Percentiles rank a stretch among this genome's conserved stretches.
These are phyloP conservation scores for Pseudomugil gertrudae DNA, from an alignment of 2,797 vertebrate species.

Conservation along the genomic window DNA sequence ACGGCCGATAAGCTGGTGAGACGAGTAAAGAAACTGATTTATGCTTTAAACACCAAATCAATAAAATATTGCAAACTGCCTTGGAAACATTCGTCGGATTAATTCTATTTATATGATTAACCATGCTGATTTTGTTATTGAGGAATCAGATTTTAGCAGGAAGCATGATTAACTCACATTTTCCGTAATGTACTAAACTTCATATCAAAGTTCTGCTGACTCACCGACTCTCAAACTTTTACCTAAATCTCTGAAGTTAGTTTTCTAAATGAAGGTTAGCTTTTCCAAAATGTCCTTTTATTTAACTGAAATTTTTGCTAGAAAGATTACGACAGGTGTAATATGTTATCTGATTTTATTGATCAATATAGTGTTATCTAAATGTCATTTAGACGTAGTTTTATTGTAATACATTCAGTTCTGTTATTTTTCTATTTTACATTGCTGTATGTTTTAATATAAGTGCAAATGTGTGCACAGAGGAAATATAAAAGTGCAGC, in stretches of 20 bases:
- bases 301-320: no score
- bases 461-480: background rate
- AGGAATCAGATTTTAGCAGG: background rate
- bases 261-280: background rate
- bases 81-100: background rate
- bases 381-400: no score
- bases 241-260: background rate
- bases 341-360: no score
- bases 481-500: background rate
- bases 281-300: no score
- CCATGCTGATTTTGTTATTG: background rate
- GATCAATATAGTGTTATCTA: no score
- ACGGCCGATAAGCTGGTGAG: constrained; percentile 35
- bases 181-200: constrained; percentile 9
- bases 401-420: no score
- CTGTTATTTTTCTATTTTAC: background rate
- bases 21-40: constrained; percentile 30
- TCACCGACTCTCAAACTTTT: background rate
- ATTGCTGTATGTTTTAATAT: background rate
- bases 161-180: background rate
- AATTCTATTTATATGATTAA: background rate
- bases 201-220: background rate
- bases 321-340: no score
- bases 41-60: constrained; percentile 40
- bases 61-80: background rate